Conservation (phyloP, 1,140 invertebrate species). For the Plectrocnemia conspersa region DNA sequence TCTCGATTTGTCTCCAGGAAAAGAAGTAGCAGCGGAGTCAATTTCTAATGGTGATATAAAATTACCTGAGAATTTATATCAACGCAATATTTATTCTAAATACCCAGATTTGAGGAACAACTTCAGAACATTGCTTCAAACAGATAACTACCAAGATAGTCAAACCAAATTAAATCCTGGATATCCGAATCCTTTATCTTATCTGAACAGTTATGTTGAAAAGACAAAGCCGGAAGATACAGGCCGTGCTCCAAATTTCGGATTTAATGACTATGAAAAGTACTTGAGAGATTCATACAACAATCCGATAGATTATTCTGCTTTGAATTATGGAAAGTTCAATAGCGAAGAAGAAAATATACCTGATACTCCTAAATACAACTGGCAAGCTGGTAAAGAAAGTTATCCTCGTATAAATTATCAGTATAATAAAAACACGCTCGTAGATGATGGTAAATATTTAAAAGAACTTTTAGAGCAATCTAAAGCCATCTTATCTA, state of each 20-base stretch:
- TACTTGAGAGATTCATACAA: background rate
- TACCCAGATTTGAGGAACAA: background rate
- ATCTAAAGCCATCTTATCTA: background rate
- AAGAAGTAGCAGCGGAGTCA: background rate
- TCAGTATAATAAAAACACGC: no score
- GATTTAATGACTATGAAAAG: background rate
- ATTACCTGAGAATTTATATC: background rate
- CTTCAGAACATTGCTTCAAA: background rate
- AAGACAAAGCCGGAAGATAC: background rate
- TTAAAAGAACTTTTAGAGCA: background rate
- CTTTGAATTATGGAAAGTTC: background rate
- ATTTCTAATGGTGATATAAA: background rate
- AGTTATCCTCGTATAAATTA: no score
- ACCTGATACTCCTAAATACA: background rate
- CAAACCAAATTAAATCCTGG: background rate
- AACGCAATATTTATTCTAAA: background rate
- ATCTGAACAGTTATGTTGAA: background rate
- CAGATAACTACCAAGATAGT: background rate
- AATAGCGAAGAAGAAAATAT: slow-evolving; percentile 1
- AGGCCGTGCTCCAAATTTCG: background rate
- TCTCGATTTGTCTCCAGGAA: background rate
- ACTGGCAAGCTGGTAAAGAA: background rate
- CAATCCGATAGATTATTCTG: background rate
- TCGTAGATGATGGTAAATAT: background rate
- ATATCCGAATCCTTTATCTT: background rate